Conservation (phyloP, 1,140 invertebrate species). For the Bursaphelenchus mucronatus region DNA sequence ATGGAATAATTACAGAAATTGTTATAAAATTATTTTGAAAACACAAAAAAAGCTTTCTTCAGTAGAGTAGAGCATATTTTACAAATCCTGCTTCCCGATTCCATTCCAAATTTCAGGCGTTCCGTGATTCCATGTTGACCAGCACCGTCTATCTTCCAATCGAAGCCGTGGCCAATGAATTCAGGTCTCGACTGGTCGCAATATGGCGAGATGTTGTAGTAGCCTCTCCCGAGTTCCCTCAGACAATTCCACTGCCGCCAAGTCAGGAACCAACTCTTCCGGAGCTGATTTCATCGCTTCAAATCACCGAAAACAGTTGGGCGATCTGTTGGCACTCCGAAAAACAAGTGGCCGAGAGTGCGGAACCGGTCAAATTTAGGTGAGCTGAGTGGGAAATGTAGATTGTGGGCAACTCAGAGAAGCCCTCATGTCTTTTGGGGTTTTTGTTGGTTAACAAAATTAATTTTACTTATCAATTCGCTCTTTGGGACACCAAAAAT, state of each 20-base stretch:
- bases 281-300: not conserved
- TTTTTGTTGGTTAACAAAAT: too few relatives aligned
- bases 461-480: too few relatives aligned
- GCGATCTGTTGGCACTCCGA: constrained; percentile 25
- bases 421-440: too few relatives aligned
- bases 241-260: constrained; percentile 26
- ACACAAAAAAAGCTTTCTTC: not conserved
- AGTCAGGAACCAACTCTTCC: not conserved
- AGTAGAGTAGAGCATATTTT: constrained; percentile 6
- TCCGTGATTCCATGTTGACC: constrained; percentile 25
- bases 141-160: constrained; percentile 41
- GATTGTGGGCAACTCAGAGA: too few relatives aligned
- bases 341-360: not conserved
- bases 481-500: too few relatives aligned
- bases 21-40: too few relatives aligned
- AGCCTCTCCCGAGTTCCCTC: constrained; percentile 30
- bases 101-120: constrained; percentile 24
- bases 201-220: constrained; percentile 42
- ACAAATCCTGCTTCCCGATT: not conserved
- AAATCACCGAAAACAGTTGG: constrained; percentile 16
- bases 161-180: constrained; percentile 22
- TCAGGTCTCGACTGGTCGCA: constrained; percentile 39
- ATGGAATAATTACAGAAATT: too few relatives aligned
- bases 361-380: constrained; percentile 8
- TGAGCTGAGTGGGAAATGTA: not conserved